Evolutionary conservation across 2,113 vertebrate genomes (phyloP).

Genomic region (Mormoops blainvillei): DNA sequence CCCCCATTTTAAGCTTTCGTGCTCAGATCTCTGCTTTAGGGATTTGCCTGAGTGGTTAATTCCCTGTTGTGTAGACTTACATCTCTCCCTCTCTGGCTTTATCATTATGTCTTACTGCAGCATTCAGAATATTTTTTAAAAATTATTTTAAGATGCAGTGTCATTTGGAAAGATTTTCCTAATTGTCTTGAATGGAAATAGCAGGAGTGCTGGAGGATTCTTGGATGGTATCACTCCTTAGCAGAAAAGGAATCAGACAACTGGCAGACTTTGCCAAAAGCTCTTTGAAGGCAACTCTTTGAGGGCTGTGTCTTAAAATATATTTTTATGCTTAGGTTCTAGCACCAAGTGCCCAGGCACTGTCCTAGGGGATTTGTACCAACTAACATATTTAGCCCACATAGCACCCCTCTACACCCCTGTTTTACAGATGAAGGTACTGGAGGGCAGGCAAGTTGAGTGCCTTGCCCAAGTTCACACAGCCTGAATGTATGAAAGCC

Average conservation of each 20-base stretch:
- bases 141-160: not conserved
- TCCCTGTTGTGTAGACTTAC: not conserved
- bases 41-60: not conserved
- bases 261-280: not conserved
- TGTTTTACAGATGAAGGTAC: not conserved
- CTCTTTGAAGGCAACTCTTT: not conserved
- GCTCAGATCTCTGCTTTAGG: not conserved
- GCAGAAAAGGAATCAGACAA: not conserved
- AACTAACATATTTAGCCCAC: not conserved
- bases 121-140: not conserved
- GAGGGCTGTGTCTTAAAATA: not conserved
- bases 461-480: not conserved
- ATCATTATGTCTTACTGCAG: not conserved
- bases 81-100: not conserved
- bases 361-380: not conserved
- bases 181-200: not conserved
- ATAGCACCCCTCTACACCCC: not conserved
- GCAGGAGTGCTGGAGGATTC: not conserved
- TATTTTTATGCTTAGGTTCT: not conserved
- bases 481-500: not conserved
- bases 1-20: not conserved
- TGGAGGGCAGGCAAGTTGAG: not conserved
- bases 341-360: not conserved
- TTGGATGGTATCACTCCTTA: not conserved
- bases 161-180: not conserved